A percentile compares a stretch with the other conserved stretches of the same genome.
phyloP scores from a whole-genome alignment of 2,113 vertebrate genomes.

The Macroglossus sobrinus region DNA sequence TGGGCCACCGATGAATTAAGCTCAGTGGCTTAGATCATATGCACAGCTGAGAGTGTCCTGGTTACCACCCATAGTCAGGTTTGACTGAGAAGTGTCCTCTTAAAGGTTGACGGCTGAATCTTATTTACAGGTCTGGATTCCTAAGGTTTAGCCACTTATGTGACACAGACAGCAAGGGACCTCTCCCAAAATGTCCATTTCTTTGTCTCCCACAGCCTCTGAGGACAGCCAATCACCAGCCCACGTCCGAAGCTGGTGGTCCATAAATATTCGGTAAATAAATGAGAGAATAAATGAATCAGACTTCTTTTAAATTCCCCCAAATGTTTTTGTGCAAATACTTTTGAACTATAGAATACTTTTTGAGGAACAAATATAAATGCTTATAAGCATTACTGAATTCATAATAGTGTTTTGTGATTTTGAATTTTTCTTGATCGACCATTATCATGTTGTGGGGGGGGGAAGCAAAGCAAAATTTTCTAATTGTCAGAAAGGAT shows the following conservation, averaged over 20 bases:
- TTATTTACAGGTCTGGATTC: neutral
- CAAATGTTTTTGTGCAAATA: neutral
- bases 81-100: neutral
- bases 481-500: neutral
- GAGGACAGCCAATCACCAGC: neutral
- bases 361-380: conserved; percentile 22
- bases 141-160: neutral
- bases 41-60: neutral
- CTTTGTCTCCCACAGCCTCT: neutral
- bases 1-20: neutral
- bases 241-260: neutral
- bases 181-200: neutral
- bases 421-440: conserved; percentile 2
- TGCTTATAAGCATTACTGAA: neutral
- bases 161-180: neutral
- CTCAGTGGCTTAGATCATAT: neutral
- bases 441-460: neutral
- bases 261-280: neutral
- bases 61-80: neutral
- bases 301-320: neutral
- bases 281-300: neutral
- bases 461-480: neutral
- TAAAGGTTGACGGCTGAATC: neutral
- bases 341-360: neutral
- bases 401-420: neutral